Evolutionary conservation across 1,140 invertebrate genomes (phyloP).

Genomic region (Planococcus citri): DNA sequence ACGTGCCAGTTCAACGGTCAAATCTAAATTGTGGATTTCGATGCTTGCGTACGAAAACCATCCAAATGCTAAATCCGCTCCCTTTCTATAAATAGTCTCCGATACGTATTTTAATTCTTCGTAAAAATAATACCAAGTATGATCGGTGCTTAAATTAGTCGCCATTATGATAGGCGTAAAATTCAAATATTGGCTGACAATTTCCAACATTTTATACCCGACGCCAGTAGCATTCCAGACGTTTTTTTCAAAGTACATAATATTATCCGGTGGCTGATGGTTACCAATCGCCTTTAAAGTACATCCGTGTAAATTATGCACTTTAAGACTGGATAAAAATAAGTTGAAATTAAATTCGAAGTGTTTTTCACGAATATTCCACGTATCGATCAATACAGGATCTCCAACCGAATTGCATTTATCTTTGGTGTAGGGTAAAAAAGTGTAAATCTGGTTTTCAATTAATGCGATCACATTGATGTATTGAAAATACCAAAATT

Average conservation of each 20-base stretch:
- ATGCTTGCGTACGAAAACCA: slow-evolving; percentile 25
- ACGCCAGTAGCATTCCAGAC: slow-evolving; percentile 21
- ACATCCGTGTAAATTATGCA: slow-evolving; percentile 23
- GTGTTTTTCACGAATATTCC: background rate
- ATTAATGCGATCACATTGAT: slow-evolving; percentile 1
- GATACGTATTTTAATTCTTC: slow-evolving; percentile 21
- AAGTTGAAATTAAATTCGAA: background rate
- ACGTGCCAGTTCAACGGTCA: slow-evolving; percentile 9
- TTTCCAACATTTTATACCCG: slow-evolving; percentile 22
- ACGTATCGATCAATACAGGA: background rate
- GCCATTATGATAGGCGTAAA: slow-evolving; percentile 22
- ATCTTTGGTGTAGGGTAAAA: background rate
- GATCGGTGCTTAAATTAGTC: background rate
- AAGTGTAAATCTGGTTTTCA: background rate
- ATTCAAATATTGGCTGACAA: slow-evolving; percentile 24
- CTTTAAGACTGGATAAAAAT: background rate
- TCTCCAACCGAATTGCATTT: background rate
- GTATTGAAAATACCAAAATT: slow-evolving; percentile 10
- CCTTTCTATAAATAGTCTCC: background rate
- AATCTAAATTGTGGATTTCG: slow-evolving; percentile 10
- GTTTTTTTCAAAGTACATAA: slow-evolving; percentile 1
- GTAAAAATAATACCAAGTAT: slow-evolving; percentile 23
- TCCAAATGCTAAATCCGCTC: slow-evolving; percentile 24
- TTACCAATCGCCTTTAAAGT: slow-evolving; percentile 21
- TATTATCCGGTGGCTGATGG: slow-evolving; percentile 23